Evolutionary conservation across 1,140 invertebrate species (phyloP).

Genomic region (Sycobia sp.): DNA sequence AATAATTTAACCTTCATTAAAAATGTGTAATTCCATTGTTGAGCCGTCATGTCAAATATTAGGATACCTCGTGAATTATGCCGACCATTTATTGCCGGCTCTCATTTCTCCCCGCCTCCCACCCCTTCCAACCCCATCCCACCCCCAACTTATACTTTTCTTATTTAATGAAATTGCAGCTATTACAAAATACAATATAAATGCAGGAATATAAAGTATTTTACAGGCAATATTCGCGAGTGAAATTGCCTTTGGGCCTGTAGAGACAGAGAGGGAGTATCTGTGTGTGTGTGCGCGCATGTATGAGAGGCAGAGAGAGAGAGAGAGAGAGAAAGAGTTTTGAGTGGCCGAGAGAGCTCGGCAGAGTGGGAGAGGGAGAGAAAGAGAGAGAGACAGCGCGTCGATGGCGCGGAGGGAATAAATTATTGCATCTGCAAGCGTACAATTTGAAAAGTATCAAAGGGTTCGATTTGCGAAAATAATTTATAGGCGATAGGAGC

Average conservation of each 20-base stretch:
- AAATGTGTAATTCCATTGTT: conserved; percentile 19
- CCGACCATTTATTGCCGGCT: conserved; percentile 12
- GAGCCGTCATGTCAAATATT: conserved; percentile 25
- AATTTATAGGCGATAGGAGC: conserved; percentile 34
- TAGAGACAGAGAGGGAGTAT: neutral
- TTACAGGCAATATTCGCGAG: conserved; percentile 32
- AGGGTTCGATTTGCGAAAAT: conserved; percentile 33
- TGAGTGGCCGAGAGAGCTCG: too few relatives aligned
- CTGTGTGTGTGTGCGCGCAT: too few relatives aligned
- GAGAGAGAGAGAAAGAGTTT: too few relatives aligned
- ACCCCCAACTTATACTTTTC: too few relatives aligned
- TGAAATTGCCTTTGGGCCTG: conserved; percentile 29
- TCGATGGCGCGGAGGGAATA: conserved; percentile 30
- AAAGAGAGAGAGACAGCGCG: neutral
- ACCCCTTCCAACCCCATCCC: too few relatives aligned
- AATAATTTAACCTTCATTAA: conserved; percentile 11
- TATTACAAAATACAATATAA: conserved; percentile 29
- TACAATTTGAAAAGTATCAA: conserved; percentile 39
- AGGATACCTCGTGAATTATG: conserved; percentile 18
- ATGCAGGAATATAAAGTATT: conserved; percentile 30
- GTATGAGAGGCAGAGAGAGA: neutral
- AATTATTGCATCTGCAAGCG: conserved; percentile 40
- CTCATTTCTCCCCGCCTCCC: too few relatives aligned
- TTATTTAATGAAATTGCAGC: conserved; percentile 28
- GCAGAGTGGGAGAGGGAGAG: conserved; percentile 5